Base-by-base conservation (phyloP, 2,797 vertebrate genomes). In the Hippopotamyrus pictus region DNA sequence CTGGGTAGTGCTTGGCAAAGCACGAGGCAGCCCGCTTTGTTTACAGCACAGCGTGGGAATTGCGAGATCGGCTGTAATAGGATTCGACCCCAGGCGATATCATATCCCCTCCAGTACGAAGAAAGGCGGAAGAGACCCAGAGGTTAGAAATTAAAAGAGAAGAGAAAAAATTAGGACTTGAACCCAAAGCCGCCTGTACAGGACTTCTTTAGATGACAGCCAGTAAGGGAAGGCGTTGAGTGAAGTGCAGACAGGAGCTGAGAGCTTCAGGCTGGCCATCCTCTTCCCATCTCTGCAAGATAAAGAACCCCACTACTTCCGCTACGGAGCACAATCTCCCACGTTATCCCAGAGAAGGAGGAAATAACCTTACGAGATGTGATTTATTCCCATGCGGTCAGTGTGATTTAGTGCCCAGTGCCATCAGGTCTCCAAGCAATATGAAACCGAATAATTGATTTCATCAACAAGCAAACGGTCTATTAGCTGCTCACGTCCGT, bases 391-490 rank as follows among this genome's bases (percentile, higher is more conserved):
- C 33, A 3, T 44, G 33, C 8, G 17, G 51, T 59, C 33, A 59
- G 41, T 3, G 33, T 87, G 53, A 87, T 57, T 87, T 87, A 87
- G 17, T 59, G 53, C 86, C 29, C 86, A 87, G 54, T n/a, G 86
- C 29, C 19, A 54, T 62, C 86, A 44, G 86, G 86, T 87, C 86
- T 87, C 86, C 86, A 59, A 57, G 86, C 51, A 87, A 57, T 87
- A 57, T 57, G 53, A 87, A 87, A 41, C 53, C 54, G 14, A 87
- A 87, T 57, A 87, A 87, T 87, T 87, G 51, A 87, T 87, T 57
- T 87, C 51, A 87, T 87, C 86, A 87, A 87, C 54, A 87, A 87
- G 86, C 86, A 59, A 87, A 87, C 33, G 19, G 86, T 59, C 86
- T 87, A n/a, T 87, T 57, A 59, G 86, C 11, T 87, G 86, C 29